Conservation (phyloP, 2,888 invertebrate genomes). For the Lasioglossum calceatum region DNA sequence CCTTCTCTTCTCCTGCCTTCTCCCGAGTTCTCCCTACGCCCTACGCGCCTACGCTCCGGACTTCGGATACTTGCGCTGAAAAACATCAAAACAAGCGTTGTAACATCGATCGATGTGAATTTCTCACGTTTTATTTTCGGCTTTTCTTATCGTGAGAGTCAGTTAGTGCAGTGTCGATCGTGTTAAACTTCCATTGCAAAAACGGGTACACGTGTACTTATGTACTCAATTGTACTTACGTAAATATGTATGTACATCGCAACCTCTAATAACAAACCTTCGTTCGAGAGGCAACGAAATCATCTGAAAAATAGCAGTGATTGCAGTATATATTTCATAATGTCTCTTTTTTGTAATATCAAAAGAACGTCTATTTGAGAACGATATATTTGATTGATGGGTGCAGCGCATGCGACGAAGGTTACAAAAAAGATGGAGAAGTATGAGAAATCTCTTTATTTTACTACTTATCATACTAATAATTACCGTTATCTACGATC, state of each 20-base stretch:
- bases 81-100: background rate
- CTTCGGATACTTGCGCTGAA: background rate
- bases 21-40: background rate
- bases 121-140: background rate
- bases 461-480: background rate
- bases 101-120: background rate
- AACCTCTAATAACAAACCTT: background rate
- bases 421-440: constrained; percentile 74
- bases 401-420: constrained; percentile 75
- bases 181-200: background rate
- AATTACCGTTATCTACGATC: background rate
- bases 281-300: background rate
- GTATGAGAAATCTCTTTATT: constrained; percentile 65
- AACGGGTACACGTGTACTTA: background rate
- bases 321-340: constrained; percentile 17
- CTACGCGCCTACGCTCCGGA: background rate
- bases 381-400: constrained; percentile 74
- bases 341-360: constrained; percentile 12
- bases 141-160: background rate
- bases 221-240: background rate
- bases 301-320: background rate
- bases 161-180: background rate
- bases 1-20: background rate
- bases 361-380: background rate
- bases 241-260: background rate